These are phyloP conservation scores for Pristionchus mayeri DNA, from an alignment of 2,888 invertebrate species.

Conservation along the genomic window DNA sequence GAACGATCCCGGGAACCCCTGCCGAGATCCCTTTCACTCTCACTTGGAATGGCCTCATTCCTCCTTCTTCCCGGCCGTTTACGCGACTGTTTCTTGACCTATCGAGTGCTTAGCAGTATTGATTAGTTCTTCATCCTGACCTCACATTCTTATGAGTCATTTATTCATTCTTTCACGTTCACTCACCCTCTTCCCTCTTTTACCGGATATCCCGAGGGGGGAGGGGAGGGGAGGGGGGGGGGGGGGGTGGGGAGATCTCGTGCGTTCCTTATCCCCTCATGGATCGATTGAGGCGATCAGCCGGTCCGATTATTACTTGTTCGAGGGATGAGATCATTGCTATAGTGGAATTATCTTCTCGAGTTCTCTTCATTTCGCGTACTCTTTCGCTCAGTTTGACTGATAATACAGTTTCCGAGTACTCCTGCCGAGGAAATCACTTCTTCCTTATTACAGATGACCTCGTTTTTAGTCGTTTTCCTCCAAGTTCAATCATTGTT, in stretches of 20 bases:
- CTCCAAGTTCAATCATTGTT: not conserved
- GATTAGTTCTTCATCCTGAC: too few relatives aligned
- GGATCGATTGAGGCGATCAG: conserved; percentile 32
- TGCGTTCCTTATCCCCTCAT: not conserved
- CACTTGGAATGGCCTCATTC: conserved; percentile 14
- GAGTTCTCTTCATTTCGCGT: too few relatives aligned
- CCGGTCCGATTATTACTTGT: conserved; percentile 28
- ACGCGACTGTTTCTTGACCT: not conserved
- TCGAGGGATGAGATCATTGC: not conserved
- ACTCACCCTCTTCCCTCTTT: not conserved
- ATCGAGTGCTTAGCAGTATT: not conserved
- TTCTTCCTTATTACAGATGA: not conserved
- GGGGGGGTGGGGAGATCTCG: too few relatives aligned
- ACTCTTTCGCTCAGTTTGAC: too few relatives aligned
- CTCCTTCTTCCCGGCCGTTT: not conserved
- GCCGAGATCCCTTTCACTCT: conserved; percentile 9
- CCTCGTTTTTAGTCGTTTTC: not conserved
- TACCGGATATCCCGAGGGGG: too few relatives aligned
- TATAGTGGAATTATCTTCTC: too few relatives aligned
- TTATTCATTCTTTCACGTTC: not conserved
- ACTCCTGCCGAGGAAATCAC: too few relatives aligned
- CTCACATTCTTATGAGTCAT: too few relatives aligned
- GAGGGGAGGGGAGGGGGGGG: too few relatives aligned
- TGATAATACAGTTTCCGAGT: too few relatives aligned
- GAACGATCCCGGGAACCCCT: not conserved